phyloP scores from a whole-genome alignment of 1,140 invertebrate species.

The Ericerus pela region DNA sequence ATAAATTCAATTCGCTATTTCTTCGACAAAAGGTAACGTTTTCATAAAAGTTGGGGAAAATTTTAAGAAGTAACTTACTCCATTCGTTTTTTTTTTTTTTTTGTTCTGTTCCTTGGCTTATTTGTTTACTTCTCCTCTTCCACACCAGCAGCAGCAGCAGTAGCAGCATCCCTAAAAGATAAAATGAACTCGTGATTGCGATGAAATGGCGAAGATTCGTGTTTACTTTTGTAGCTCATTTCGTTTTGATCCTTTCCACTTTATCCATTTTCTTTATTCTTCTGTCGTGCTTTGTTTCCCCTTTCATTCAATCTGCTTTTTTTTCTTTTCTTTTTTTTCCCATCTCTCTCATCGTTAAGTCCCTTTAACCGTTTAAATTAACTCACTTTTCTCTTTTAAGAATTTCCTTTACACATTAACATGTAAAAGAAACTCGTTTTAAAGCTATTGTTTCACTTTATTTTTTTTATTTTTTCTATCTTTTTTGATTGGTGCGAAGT shows the following conservation, averaged over 20 bases:
- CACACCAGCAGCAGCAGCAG: too few relatives aligned
- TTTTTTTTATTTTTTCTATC: too few relatives aligned
- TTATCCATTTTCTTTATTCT: conserved; percentile 10
- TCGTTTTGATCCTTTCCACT: conserved; percentile 4
- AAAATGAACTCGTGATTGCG: conserved; percentile 6
- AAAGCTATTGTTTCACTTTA: not conserved
- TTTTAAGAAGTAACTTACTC: conserved; percentile 6
- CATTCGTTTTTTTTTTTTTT: too few relatives aligned
- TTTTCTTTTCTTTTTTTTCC: conserved; percentile 7
- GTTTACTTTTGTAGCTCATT: conserved; percentile 10
- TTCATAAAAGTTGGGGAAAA: not conserved
- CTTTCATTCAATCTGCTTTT: too few relatives aligned
- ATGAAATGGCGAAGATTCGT: not conserved
- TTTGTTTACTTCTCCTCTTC: too few relatives aligned
- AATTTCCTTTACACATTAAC: conserved; percentile 7
- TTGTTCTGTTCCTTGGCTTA: too few relatives aligned
- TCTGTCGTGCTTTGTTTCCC: not conserved
- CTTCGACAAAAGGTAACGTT: too few relatives aligned
- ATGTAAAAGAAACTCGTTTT: conserved; percentile 7
- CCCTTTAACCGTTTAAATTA: conserved; percentile 9
- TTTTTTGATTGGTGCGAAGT: too few relatives aligned
- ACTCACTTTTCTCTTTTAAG: conserved; percentile 8
- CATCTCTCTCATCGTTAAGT: too few relatives aligned
- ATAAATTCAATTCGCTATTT: too few relatives aligned
- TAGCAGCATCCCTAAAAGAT: too few relatives aligned